These are phyloP conservation scores for Helicoverpa zea DNA, from an alignment of 1,140 invertebrate genomes.

Conservation along the genomic window DNA sequence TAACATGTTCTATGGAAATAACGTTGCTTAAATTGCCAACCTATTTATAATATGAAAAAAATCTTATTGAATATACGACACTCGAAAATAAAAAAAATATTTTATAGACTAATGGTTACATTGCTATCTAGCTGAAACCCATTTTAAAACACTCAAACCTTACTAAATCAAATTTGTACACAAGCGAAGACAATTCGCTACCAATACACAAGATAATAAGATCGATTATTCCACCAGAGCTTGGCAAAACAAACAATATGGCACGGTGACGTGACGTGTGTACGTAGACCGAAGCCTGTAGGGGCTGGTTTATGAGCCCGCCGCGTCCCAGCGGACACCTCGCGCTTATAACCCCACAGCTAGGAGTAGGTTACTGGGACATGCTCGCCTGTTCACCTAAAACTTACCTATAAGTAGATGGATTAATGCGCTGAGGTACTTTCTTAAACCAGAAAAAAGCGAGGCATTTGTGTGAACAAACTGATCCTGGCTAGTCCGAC, in stretches of 20 bases:
- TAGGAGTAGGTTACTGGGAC: conserved; percentile 21
- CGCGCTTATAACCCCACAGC: background rate
- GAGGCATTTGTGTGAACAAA: too few relatives aligned
- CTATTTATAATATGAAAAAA: too few relatives aligned
- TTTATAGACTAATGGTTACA: too few relatives aligned
- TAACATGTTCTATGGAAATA: too few relatives aligned
- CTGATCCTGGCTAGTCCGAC: too few relatives aligned
- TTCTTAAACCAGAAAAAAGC: too few relatives aligned
- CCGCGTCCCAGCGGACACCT: background rate
- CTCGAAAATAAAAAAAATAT: too few relatives aligned
- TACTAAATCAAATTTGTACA: too few relatives aligned
- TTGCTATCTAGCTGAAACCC: too few relatives aligned
- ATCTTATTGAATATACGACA: too few relatives aligned
- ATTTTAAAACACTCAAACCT: background rate
- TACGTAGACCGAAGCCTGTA: background rate
- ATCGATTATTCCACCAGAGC: conserved; percentile 7
- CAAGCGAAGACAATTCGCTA: background rate
- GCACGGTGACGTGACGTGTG: background rate
- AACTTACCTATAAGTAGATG: background rate
- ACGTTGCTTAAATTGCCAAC: too few relatives aligned
- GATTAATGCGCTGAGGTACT: too few relatives aligned
- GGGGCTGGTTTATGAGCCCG: background rate
- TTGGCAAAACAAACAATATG: conserved; percentile 9
- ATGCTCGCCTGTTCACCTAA: background rate
- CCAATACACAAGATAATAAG: background rate